Percentiles rank a stretch among this genome's conserved stretches.
phyloP scores from a whole-genome alignment of 2,888 invertebrate species.

The Leuctra nigra region DNA sequence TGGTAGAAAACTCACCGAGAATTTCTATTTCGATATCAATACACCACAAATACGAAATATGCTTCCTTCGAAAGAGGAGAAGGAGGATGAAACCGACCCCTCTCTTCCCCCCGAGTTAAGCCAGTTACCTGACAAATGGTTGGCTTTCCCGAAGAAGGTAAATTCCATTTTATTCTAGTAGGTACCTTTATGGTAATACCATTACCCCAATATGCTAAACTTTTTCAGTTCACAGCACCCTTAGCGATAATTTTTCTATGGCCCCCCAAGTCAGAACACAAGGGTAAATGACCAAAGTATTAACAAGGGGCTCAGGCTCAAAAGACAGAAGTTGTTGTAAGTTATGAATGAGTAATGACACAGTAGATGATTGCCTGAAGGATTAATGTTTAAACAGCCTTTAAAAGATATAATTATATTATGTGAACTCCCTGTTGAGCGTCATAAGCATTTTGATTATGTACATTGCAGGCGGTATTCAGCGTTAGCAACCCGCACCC shows the following conservation, averaged over 20 bases:
- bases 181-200: too few relatives aligned
- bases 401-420: too few relatives aligned
- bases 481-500: constrained; percentile 84
- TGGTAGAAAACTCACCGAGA: constrained; percentile 84
- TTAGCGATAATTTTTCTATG: too few relatives aligned
- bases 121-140: constrained; percentile 58
- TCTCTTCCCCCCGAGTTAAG: constrained; percentile 23
- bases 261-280: too few relatives aligned
- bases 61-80: constrained; percentile 37
- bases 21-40: constrained; percentile 86
- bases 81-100: constrained; percentile 20
- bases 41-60: constrained; percentile 60
- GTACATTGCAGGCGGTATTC: constrained; percentile 66
- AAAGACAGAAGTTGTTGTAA: too few relatives aligned
- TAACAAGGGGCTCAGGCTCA: too few relatives aligned
- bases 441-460: constrained; percentile 13
- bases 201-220: too few relatives aligned
- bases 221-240: too few relatives aligned
- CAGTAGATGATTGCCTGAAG: neutral
- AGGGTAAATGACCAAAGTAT: too few relatives aligned
- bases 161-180: constrained; percentile 16
- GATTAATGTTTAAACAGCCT: neutral
- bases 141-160: constrained; percentile 58
- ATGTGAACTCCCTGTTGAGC: too few relatives aligned
- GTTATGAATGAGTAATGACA: too few relatives aligned